A percentile compares a stretch with the other conserved stretches of the same genome.
These are phyloP conservation scores for Neelides sp. DNA, from an alignment of 1,140 invertebrate species.

Conservation along the genomic window DNA sequence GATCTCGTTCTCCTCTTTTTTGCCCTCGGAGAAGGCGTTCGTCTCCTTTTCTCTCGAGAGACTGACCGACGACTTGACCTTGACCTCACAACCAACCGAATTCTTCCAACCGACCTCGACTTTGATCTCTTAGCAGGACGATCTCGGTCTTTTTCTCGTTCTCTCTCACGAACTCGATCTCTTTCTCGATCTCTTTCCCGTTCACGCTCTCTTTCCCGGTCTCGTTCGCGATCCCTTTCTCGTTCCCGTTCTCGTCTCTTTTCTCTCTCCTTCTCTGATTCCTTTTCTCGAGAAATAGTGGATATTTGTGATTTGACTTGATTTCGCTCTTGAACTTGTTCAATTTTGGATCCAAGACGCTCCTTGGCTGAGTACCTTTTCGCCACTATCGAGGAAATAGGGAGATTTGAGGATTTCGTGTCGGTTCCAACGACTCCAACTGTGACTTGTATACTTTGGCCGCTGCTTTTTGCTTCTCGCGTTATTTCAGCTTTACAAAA, in stretches of 20 bases:
- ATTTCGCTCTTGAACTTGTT: constrained; percentile 9
- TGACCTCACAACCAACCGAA: too few relatives aligned
- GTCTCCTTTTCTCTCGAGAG: neutral
- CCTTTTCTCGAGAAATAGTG: neutral
- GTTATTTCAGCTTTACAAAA: too few relatives aligned
- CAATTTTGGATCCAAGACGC: constrained; percentile 25
- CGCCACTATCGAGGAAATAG: neutral
- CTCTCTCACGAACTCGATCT: constrained; percentile 2
- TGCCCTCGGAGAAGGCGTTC: neutral
- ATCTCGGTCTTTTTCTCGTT: constrained; percentile 5
- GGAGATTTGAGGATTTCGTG: neutral
- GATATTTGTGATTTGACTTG: constrained; percentile 9
- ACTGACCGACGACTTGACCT: neutral
- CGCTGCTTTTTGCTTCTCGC: neutral
- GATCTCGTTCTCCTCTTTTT: neutral
- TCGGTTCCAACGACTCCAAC: neutral
- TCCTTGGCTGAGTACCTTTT: constrained; percentile 21
- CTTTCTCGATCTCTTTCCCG: constrained; percentile 7
- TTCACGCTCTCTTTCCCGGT: constrained; percentile 9
- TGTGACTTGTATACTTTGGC: neutral
- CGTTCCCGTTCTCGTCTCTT: neutral
- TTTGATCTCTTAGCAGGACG: neutral
- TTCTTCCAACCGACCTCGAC: too few relatives aligned
- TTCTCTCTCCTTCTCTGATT: constrained; percentile 6
- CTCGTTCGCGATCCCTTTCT: constrained; percentile 4